Conservation (phyloP, 2,888 invertebrate species). For the Amphipoea lucens region DNA sequence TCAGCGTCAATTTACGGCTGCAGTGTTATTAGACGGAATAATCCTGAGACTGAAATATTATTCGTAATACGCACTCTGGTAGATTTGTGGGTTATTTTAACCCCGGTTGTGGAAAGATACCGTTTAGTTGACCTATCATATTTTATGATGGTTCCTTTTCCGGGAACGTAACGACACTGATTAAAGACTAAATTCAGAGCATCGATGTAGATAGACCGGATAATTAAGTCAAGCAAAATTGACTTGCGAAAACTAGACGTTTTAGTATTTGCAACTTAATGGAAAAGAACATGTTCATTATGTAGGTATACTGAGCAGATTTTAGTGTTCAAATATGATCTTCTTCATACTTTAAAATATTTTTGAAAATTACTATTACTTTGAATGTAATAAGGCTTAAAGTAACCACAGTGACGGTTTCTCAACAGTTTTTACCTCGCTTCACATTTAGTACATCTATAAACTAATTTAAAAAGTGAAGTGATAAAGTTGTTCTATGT, state of each 20-base stretch:
- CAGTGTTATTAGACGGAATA: constrained; percentile 60
- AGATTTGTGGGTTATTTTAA: constrained; percentile 28
- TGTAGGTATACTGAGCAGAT: background rate
- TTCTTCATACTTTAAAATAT: background rate
- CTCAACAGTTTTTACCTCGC: background rate
- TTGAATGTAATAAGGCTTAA: no score
- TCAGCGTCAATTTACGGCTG: constrained; percentile 66
- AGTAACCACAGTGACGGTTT: background rate
- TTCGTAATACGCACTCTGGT: constrained; percentile 54
- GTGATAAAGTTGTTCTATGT: constrained; percentile 18
- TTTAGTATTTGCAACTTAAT: background rate
- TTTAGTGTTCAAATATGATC: background rate
- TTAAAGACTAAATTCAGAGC: background rate
- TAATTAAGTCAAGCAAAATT: background rate
- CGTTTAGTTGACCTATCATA: constrained; percentile 11
- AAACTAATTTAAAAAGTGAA: constrained; percentile 22
- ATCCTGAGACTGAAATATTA: constrained; percentile 61
- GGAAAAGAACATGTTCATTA: background rate
- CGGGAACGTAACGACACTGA: background rate
- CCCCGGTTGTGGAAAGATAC: constrained; percentile 9
- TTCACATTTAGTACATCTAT: background rate
- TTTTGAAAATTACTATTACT: background rate
- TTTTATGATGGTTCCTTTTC: constrained; percentile 4
- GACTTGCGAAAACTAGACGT: background rate
- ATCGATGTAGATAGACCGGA: background rate